These are phyloP conservation scores for Drosophila oshimai DNA, from an alignment of 1,140 invertebrate genomes.

Conservation along the genomic window DNA sequence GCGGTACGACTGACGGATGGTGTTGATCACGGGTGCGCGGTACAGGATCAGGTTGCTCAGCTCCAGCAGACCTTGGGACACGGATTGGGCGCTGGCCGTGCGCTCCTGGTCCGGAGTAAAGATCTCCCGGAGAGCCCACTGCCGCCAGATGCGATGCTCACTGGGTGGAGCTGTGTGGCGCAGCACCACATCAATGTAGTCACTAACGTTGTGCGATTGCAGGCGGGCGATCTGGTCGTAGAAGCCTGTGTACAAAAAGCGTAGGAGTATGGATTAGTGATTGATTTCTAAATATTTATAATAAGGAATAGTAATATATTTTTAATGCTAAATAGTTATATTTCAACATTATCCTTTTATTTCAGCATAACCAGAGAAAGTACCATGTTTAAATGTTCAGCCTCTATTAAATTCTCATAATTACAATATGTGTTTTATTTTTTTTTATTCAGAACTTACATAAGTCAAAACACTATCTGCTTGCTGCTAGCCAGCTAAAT, in stretches of 20 bases:
- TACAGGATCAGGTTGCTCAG: conserved; percentile 71
- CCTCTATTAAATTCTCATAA: no score
- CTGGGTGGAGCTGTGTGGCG: conserved; percentile 53
- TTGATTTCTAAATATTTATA: no score
- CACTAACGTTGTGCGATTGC: conserved; percentile 61
- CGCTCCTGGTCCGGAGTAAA: conserved; percentile 44
- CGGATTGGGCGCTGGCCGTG: conserved; percentile 6
- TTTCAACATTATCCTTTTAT: no score
- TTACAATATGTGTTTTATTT: no score
- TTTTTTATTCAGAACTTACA: no score
- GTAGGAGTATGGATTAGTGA: no score
- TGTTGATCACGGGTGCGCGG: conserved; percentile 58
- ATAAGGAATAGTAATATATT: no score
- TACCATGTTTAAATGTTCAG: no score
- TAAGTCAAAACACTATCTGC: not conserved
- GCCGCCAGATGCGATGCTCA: conserved; percentile 63
- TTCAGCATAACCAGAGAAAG: no score
- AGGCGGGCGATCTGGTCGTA: conserved; percentile 53
- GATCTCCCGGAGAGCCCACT: conserved; percentile 64
- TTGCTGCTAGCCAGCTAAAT: not conserved
- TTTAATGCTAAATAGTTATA: no score
- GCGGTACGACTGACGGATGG: conserved; percentile 48
- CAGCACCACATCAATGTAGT: conserved; percentile 71
- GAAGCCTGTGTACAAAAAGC: no score
- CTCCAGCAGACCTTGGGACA: conserved; percentile 61